Base-by-base conservation (phyloP, 2,113 vertebrate species). In the Mungos mungo region DNA sequence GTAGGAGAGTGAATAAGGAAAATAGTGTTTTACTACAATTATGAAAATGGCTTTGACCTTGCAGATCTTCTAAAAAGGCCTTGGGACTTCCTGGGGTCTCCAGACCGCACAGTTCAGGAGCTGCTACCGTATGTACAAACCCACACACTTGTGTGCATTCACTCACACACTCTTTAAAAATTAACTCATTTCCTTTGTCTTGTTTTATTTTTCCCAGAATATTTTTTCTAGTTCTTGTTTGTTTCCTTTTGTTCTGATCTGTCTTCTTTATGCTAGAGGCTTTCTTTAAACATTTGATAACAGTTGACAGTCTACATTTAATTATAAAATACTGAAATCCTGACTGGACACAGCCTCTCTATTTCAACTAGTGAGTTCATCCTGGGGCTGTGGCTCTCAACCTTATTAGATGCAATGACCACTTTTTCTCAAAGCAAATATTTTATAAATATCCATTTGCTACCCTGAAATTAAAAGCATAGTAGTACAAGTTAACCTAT, bases 21-120 rank as follows among this genome's bases (percentile, higher is more conserved):
- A 95, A 80, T 38, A 35, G 74, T 54, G 63, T 68, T 69, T 83
- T 68, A 47, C 13, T 68, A 69, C 47, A 80, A 87, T 90, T 89
- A 92, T 50, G 79, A 96, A 95, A 94, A 71, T 95, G 86, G 23
- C 82, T 96, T 92, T 94, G 63, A 96, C 35, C 25, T 87, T 94
- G 65, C 0, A 45, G 47, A 74, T 5, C 31, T 83, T 38, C 47
- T 92, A 16, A 38, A 74, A 93, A 95, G 54, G 27, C 16, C 16
- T 25, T 41, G 27, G 47, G 8, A 94, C 60, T 47, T 18, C 35
- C 25, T 33, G 33, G 9, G 4, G 11, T 31, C 21, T 87, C 54
- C 2, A 35, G 76, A 71, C n/a, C 52, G 74, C 69, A 77, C 13
- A 72, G 35, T 35, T 74, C 82, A 84, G 15, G 69, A 74, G 50